phyloP scores from a whole-genome alignment of 2,113 vertebrate species.

The Haplochromis vanheusdeni region DNA sequence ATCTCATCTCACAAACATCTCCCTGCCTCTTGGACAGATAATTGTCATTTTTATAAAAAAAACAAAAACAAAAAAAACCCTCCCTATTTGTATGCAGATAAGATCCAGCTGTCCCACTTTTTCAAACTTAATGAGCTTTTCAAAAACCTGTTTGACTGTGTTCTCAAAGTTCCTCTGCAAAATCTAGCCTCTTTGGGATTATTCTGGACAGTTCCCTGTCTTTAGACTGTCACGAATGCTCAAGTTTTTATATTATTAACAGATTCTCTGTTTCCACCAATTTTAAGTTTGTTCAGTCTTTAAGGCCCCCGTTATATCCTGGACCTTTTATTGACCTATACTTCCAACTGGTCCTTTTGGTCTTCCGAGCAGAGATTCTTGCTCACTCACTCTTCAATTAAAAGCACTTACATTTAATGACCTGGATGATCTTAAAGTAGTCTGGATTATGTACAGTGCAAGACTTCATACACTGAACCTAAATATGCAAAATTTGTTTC shows the following conservation, averaged over 20 bases:
- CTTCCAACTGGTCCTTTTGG: neutral
- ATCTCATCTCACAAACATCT: neutral
- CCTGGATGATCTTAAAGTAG: neutral
- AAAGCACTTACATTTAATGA: neutral
- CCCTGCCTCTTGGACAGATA: neutral
- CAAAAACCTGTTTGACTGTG: neutral
- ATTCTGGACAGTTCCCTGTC: neutral
- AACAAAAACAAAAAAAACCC: rapidly evolving
- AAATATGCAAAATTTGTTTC: neutral
- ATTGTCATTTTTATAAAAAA: neutral
- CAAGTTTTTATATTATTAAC: neutral
- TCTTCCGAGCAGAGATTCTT: neutral
- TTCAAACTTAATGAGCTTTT: neutral
- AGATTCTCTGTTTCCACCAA: neutral
- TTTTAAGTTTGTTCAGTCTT: neutral
- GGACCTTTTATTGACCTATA: neutral
- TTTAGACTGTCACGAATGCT: neutral
- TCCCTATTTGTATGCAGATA: neutral
- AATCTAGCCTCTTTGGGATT: neutral
- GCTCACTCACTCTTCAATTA: neutral
- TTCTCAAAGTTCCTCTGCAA: neutral
- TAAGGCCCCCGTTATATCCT: rapidly evolving
- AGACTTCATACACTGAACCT: neutral
- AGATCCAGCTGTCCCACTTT: neutral
- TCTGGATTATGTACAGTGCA: neutral